phyloP scores from a whole-genome alignment of 2,113 vertebrate species.

The Astur gentilis region DNA sequence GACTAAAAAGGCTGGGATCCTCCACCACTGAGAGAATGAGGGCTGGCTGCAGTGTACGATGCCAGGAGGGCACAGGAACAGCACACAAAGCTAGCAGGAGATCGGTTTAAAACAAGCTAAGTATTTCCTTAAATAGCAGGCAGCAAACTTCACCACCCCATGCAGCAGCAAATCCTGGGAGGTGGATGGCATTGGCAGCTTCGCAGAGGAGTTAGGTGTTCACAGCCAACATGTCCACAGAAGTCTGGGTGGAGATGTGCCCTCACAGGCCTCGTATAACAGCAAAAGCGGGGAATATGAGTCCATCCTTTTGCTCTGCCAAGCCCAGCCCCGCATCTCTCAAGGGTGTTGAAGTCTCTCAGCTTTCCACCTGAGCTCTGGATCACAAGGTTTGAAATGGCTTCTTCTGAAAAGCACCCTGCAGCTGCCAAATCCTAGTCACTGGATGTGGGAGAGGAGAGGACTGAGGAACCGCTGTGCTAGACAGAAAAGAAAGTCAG shows the following conservation, averaged over 20 bases:
- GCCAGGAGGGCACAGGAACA: neutral
- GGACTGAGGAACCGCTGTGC: neutral
- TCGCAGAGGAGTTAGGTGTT: neutral
- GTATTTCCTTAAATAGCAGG: neutral
- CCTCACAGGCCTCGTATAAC: neutral
- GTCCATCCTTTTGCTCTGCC: neutral
- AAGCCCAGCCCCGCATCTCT: neutral
- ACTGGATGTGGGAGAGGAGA: neutral
- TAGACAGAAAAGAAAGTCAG: neutral
- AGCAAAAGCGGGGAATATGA: neutral
- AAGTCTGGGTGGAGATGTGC: neutral
- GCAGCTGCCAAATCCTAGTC: neutral
- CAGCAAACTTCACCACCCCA: neutral
- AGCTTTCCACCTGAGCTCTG: neutral
- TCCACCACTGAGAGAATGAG: neutral
- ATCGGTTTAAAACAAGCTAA: neutral
- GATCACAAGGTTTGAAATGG: neutral
- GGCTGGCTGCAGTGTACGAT: neutral
- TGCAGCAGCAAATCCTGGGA: neutral
- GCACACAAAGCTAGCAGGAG: neutral
- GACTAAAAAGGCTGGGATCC: neutral
- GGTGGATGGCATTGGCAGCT: rapidly evolving
- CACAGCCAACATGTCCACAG: rapidly evolving
- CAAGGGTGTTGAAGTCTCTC: neutral
- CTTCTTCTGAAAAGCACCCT: neutral